These are phyloP conservation scores for Chamaetylas fuelleborni DNA, from an alignment of 2,113 vertebrate genomes.

Conservation along the genomic window DNA sequence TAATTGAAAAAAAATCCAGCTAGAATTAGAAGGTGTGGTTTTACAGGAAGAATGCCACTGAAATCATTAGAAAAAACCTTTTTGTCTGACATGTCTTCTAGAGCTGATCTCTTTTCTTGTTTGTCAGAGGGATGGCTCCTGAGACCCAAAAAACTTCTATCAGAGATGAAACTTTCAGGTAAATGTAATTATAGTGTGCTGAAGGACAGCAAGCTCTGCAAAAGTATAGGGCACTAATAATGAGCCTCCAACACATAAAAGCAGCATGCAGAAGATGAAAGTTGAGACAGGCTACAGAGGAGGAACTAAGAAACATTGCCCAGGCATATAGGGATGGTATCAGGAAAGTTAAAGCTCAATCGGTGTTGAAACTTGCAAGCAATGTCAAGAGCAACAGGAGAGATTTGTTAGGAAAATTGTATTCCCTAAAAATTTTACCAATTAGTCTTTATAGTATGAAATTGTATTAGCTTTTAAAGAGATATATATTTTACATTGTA, in stretches of 20 bases:
- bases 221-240: neutral
- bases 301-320: neutral
- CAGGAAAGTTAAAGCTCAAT: neutral
- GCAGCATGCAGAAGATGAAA: neutral
- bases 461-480: neutral
- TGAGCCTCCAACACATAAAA: neutral
- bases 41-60: neutral
- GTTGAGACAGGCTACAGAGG: neutral
- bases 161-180: neutral
- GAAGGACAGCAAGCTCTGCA: neutral
- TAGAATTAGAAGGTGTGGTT: neutral
- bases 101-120: neutral
- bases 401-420: neutral
- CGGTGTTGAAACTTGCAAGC: neutral
- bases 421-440: neutral
- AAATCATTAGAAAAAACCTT: neutral
- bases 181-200: neutral
- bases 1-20: neutral
- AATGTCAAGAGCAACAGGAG: neutral
- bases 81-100: neutral
- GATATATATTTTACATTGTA: neutral
- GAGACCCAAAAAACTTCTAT: neutral
- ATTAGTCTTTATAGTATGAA: neutral
- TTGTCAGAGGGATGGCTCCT: neutral
- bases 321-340: neutral